phyloP scores from a whole-genome alignment of 2,113 vertebrate genomes.

The Actenoides lindsayi region DNA sequence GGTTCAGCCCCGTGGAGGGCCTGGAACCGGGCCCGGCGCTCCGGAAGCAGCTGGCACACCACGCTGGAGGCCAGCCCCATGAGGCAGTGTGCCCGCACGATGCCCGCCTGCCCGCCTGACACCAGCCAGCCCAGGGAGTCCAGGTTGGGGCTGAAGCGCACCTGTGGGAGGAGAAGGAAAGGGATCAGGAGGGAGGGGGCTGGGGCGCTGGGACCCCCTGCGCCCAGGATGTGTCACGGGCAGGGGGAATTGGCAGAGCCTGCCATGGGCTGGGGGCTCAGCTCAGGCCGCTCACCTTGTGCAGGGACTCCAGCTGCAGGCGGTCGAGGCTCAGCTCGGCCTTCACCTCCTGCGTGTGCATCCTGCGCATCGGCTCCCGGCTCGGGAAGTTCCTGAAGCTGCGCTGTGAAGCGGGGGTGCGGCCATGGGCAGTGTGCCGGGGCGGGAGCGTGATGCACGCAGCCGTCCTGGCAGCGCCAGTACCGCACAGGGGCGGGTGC shows the following conservation, averaged over 20 bases:
- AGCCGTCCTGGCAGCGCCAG: rapidly evolving
- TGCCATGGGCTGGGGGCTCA: neutral
- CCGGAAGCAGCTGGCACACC: conserved; percentile 64
- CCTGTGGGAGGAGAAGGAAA: conserved; percentile 67
- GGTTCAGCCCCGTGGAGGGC: conserved; percentile 51
- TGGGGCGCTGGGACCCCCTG: rapidly evolving
- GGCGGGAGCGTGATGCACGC: neutral
- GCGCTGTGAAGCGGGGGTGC: conserved; percentile 51
- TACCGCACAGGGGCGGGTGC: rapidly evolving
- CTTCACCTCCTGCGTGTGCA: conserved; percentile 80
- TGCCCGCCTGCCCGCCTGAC: conserved; percentile 86
- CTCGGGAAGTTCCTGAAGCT: conserved; percentile 73
- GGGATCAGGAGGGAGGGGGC: neutral
- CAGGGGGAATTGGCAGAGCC: neutral
- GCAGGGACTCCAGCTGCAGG: conserved; percentile 85
- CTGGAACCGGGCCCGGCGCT: conserved; percentile 76
- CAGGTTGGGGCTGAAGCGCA: conserved; percentile 93
- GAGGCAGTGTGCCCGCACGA: conserved; percentile 87
- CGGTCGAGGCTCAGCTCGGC: conserved; percentile 79
- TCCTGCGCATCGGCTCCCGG: conserved; percentile 80
- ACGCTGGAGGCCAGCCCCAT: conserved; percentile 70
- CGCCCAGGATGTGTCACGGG: neutral
- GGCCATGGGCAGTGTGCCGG: rapidly evolving
- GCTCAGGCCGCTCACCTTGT: conserved; percentile 83
- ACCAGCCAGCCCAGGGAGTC: conserved; percentile 85